These are phyloP conservation scores for Epirrhoe tristata DNA, from an alignment of 2,888 invertebrate genomes.

Conservation along the genomic window DNA sequence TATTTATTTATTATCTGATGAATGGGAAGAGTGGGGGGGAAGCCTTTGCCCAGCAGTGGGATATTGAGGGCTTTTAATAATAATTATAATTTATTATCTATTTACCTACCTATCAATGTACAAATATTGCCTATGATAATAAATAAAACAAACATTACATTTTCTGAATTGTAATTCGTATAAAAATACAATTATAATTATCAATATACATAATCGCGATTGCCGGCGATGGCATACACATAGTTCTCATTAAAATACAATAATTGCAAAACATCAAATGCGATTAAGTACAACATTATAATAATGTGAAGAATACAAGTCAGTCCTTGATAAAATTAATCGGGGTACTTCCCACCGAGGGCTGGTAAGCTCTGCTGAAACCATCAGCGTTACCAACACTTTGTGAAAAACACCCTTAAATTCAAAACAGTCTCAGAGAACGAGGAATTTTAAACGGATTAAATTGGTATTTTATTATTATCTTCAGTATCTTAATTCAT, in stretches of 20 bases:
- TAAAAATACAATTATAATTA: conserved; percentile 82
- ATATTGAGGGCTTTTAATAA: too few species aligned
- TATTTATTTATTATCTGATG: too few species aligned
- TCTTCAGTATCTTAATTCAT: conserved; percentile 21
- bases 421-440: conserved; percentile 37
- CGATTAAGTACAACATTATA: conserved; percentile 75
- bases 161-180: conserved; percentile 77
- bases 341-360: conserved; percentile 5
- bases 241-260: conserved; percentile 63
- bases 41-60: too few species aligned
- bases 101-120: too few species aligned
- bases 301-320: conserved; percentile 64
- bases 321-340: conserved; percentile 54
- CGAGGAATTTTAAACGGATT: conserved; percentile 22
- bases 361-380: background rate
- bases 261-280: conserved; percentile 68
- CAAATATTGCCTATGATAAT: background rate
- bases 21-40: too few species aligned
- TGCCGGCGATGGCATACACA: conserved; percentile 69
- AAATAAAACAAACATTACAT: conserved; percentile 57
- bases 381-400: background rate
- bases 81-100: too few species aligned
- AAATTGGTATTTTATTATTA: conserved; percentile 24
- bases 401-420: conserved; percentile 22
- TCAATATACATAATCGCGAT: conserved; percentile 78